Percentiles rank a stretch among this genome's conserved stretches.
Evolutionary conservation across 64 coral and sea anemone genomes (phyloP).

Genomic region (Anthopleura sola): DNA sequence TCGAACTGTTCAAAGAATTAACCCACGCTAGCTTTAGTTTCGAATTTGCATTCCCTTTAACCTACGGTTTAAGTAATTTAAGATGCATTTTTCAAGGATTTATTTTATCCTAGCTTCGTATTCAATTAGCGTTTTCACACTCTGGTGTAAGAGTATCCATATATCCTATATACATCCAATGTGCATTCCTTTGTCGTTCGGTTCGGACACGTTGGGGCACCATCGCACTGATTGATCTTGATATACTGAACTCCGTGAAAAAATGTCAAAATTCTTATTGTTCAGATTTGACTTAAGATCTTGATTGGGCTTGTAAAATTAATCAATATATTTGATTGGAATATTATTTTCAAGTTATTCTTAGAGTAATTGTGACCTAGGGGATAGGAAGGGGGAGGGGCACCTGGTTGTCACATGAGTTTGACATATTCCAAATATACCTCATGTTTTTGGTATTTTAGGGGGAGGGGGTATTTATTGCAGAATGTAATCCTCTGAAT

Average conservation of each 20-base stretch:
- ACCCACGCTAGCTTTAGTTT: background rate
- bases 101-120: background rate
- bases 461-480: background rate
- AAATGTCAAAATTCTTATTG: background rate
- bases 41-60: background rate
- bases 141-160: slow-evolving; percentile 12
- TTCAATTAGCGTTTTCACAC: background rate
- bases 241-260: background rate
- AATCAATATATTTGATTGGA: background rate
- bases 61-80: background rate
- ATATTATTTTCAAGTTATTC: background rate
- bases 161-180: background rate
- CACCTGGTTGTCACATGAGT: background rate
- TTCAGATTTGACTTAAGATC: background rate
- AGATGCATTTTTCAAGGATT: background rate
- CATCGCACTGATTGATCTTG: background rate
- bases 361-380: background rate
- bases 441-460: background rate
- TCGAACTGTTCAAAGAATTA: background rate
- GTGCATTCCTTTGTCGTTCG: slow-evolving; percentile 3
- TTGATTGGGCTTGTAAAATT: background rate
- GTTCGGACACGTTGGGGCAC: background rate
- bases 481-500: background rate
- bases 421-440: background rate
- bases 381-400: background rate